Percentiles rank a stretch among this genome's conserved stretches.
phyloP scores from a whole-genome alignment of 2,888 invertebrate species.

The Sarcophaga rosellei region DNA sequence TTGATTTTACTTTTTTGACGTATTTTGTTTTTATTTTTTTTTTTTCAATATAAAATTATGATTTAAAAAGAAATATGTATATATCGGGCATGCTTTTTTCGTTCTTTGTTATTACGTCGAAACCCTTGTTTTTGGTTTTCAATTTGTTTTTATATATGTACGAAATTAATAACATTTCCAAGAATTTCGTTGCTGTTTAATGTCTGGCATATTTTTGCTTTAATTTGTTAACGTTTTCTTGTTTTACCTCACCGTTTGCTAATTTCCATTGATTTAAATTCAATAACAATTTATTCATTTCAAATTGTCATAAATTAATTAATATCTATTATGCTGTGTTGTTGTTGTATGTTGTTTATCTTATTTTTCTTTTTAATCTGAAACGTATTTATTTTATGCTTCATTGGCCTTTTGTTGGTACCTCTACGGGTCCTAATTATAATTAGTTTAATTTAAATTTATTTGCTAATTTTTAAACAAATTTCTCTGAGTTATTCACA shows the following conservation, averaged over 20 bases:
- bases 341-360: neutral
- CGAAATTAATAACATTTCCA: neutral
- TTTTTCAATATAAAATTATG: neutral
- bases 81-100: conserved; percentile 16
- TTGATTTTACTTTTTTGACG: conserved; percentile 23
- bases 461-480: neutral
- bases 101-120: conserved; percentile 10
- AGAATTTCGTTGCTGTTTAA: neutral
- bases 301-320: conserved; percentile 19
- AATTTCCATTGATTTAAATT: conserved; percentile 14
- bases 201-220: conserved; percentile 15
- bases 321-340: neutral
- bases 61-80: neutral
- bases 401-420: neutral
- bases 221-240: conserved; percentile 7
- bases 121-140: neutral
- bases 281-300: conserved; percentile 5
- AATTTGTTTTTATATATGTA: conserved; percentile 13
- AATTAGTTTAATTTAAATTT: conserved; percentile 23
- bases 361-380: neutral
- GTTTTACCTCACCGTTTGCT: neutral
- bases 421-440: neutral
- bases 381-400: neutral
- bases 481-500: neutral
- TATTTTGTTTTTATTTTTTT: conserved; percentile 8